These are phyloP conservation scores for Cerastoderma edule DNA, from an alignment of 2,888 invertebrate genomes.

Conservation along the genomic window DNA sequence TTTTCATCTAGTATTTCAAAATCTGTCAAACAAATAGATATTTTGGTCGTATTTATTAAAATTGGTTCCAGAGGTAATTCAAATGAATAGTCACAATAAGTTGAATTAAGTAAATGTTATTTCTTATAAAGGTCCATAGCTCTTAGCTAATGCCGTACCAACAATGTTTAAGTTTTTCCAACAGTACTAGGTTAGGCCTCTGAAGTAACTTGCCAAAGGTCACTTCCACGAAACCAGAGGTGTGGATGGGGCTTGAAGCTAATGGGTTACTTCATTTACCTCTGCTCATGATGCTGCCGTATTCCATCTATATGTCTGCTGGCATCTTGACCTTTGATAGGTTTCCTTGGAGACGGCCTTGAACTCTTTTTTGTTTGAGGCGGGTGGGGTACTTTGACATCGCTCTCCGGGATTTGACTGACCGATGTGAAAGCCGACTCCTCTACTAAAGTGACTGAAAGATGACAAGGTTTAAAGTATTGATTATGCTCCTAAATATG, in stretches of 20 bases:
- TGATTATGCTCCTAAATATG: not conserved
- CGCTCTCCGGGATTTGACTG: slow-evolving; percentile 45
- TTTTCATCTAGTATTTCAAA: no score
- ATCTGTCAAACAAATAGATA: not conserved
- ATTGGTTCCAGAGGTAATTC: not conserved
- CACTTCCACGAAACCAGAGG: no score
- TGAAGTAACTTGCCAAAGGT: no score
- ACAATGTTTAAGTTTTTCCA: no score
- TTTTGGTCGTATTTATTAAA: not conserved
- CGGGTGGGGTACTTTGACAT: slow-evolving; percentile 49
- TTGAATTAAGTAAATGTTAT: no score
- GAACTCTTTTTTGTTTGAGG: slow-evolving; percentile 47
- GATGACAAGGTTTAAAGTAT: not conserved
- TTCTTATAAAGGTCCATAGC: no score
- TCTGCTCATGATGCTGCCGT: slow-evolving; percentile 74
- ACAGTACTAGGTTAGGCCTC: no score
- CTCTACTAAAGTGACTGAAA: slow-evolving; percentile 43
- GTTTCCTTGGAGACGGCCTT: slow-evolving; percentile 44
- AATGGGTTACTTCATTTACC: no score
- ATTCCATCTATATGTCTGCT: slow-evolving; percentile 72
- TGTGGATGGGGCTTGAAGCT: no score
- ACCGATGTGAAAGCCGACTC: slow-evolving; percentile 60
- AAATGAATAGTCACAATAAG: no score
- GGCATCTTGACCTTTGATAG: slow-evolving; percentile 33
- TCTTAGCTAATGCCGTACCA: no score